phyloP scores from a whole-genome alignment of 2,888 invertebrate species.

The Tuberolachnus salignus region DNA sequence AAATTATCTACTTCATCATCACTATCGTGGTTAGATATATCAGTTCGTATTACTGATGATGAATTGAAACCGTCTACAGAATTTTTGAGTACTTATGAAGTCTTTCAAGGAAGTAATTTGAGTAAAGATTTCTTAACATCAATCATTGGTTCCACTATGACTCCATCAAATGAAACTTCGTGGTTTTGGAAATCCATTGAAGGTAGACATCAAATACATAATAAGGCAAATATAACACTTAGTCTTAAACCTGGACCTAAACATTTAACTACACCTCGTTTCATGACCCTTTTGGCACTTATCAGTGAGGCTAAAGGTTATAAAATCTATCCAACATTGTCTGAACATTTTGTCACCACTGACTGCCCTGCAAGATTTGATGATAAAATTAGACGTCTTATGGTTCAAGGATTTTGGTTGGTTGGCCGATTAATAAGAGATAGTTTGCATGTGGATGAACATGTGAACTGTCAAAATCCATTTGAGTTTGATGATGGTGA shows the following conservation, averaged over 20 bases:
- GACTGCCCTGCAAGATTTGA: conserved; percentile 34
- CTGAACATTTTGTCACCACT: conserved; percentile 30
- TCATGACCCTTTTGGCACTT: conserved; percentile 45
- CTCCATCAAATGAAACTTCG: conserved; percentile 22
- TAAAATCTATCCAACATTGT: conserved; percentile 35
- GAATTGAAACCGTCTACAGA: conserved; percentile 43
- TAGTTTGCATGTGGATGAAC: conserved; percentile 54
- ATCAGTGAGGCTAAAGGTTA: conserved; percentile 51
- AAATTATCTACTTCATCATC: conserved; percentile 44
- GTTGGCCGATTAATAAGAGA: conserved; percentile 56
- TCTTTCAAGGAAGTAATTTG: conserved; percentile 66
- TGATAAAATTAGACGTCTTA: conserved; percentile 39
- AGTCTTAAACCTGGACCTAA: conserved; percentile 46
- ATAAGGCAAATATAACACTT: conserved; percentile 46
- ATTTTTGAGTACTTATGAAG: conserved; percentile 28
- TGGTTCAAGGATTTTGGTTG: conserved; percentile 57
- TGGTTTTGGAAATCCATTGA: conserved; percentile 54
- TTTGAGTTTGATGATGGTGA: conserved; percentile 57
- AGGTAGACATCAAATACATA: conserved; percentile 34
- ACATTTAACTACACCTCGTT: conserved; percentile 49
- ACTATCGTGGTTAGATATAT: conserved; percentile 47
- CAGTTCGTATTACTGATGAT: conserved; percentile 45
- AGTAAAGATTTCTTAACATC: conserved; percentile 66
- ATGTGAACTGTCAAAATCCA: conserved; percentile 56
- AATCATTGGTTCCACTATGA: conserved; percentile 61